Evolutionary conservation across 2,888 invertebrate species (phyloP).

Genomic region (Tromatobia lineatoria): DNA sequence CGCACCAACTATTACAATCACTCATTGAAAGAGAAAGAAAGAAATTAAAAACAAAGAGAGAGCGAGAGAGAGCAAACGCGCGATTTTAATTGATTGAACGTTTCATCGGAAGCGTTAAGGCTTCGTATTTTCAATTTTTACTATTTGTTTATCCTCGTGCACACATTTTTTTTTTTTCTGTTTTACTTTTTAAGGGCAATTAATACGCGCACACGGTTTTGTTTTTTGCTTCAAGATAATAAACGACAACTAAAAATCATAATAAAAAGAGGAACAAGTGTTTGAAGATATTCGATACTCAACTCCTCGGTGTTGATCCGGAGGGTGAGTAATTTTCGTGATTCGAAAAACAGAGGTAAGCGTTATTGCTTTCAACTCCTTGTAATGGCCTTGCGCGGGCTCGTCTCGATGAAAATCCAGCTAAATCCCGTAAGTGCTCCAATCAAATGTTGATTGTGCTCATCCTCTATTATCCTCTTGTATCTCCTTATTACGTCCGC

Average conservation of each 20-base stretch:
- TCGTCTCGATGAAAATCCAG: conserved; percentile 73
- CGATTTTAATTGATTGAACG: conserved; percentile 24
- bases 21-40: conserved; percentile 28
- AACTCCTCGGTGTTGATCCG: conserved; percentile 55
- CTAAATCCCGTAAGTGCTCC: conserved; percentile 68
- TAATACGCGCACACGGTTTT: conserved; percentile 56
- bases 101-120: conserved; percentile 27
- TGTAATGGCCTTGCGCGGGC: conserved; percentile 62
- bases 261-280: neutral
- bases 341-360: conserved; percentile 56
- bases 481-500: conserved; percentile 68
- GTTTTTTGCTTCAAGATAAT: conserved; percentile 10
- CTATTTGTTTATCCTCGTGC: conserved; percentile 51
- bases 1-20: conserved; percentile 61
- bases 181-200: conserved; percentile 25
- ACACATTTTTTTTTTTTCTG: conserved; percentile 34
- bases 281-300: conserved; percentile 21
- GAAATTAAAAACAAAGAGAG: too few relatives aligned
- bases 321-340: conserved; percentile 51
- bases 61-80: conserved; percentile 1
- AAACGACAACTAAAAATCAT: conserved; percentile 18
- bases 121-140: conserved; percentile 14
- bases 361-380: conserved; percentile 60
- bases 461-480: conserved; percentile 80
- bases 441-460: conserved; percentile 64